phyloP scores from a whole-genome alignment of 2,888 invertebrate species.

The Caenorhabditis afra region DNA sequence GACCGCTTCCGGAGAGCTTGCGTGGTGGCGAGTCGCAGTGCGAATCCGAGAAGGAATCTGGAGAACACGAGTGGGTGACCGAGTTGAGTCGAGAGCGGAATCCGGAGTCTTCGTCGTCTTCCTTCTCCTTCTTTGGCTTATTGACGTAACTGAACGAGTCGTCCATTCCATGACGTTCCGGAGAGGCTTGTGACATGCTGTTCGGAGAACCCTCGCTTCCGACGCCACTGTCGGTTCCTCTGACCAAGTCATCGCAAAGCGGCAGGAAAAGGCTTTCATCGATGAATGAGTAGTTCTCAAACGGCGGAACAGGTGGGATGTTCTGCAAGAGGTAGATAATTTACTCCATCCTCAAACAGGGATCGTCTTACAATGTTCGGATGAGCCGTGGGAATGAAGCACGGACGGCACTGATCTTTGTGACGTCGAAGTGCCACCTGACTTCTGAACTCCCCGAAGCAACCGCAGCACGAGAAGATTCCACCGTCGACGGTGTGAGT shows the following conservation, averaged over 20 bases:
- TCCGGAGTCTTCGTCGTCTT: slow-evolving; percentile 77
- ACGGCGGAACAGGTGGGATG: slow-evolving; percentile 30
- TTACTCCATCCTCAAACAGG: too few relatives aligned
- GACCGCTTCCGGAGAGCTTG: slow-evolving; percentile 58
- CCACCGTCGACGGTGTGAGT: slow-evolving; percentile 70
- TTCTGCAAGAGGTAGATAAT: too few relatives aligned
- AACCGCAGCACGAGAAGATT: slow-evolving; percentile 74
- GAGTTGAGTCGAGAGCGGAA: slow-evolving; percentile 73
- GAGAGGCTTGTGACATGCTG: slow-evolving; percentile 61
- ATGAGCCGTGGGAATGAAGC: slow-evolving; percentile 67
- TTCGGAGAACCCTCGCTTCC: slow-evolving; percentile 65
- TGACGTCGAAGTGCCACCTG: slow-evolving; percentile 77
- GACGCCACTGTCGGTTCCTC: slow-evolving; percentile 63
- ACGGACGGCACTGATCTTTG: slow-evolving; percentile 75
- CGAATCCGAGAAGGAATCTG: slow-evolving; percentile 63
- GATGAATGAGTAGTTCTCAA: slow-evolving; percentile 70
- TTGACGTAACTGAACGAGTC: slow-evolving; percentile 51
- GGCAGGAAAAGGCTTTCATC: slow-evolving; percentile 62
- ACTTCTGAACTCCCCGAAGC: slow-evolving; percentile 70
- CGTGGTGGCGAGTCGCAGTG: slow-evolving; percentile 66
- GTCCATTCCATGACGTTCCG: slow-evolving; percentile 56
- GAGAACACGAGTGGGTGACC: slow-evolving; percentile 70
- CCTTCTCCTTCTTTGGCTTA: slow-evolving; percentile 62
- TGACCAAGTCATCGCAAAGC: slow-evolving; percentile 33
- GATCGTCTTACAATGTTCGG: slow-evolving; percentile 52